phyloP scores from a whole-genome alignment of 2,888 invertebrate species.

The Ashinkailepas kermadecensis region DNA sequence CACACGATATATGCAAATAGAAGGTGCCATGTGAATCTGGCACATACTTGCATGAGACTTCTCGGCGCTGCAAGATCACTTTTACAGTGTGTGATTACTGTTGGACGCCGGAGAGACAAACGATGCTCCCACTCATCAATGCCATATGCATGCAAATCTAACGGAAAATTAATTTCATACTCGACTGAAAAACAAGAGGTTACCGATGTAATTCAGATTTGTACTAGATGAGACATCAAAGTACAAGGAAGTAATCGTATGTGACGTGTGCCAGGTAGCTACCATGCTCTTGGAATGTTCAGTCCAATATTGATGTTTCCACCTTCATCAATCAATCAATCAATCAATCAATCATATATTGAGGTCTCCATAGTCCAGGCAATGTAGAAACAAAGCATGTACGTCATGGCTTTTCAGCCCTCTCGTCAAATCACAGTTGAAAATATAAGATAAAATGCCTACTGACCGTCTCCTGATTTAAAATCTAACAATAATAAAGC shows the following conservation, averaged over 20 bases:
- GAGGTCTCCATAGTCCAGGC: no score
- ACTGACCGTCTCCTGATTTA: no score
- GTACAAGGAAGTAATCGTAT: neutral
- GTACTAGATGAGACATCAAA: slow-evolving; percentile 4
- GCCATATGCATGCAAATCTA: neutral
- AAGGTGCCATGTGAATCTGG: neutral
- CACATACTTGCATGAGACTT: neutral
- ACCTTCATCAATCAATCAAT: no score
- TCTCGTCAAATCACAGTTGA: no score
- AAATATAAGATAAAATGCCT: no score
- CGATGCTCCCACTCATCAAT: neutral
- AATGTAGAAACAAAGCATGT: no score
- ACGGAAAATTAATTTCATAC: slow-evolving; percentile 2
- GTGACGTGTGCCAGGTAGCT: neutral
- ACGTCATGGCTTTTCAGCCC: no score
- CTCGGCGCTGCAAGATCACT: no score
- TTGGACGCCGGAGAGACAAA: neutral
- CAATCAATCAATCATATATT: no score
- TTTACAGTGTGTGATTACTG: neutral
- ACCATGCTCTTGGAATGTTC: neutral
- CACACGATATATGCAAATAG: neutral
- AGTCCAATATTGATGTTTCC: neutral
- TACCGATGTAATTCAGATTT: neutral
- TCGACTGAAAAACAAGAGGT: neutral
- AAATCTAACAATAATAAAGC: no score